Percentiles rank a stretch among this genome's conserved stretches.
These are phyloP conservation scores for Mormyrus lacerda DNA, from an alignment of 2,113 vertebrate species.

Conservation along the genomic window DNA sequence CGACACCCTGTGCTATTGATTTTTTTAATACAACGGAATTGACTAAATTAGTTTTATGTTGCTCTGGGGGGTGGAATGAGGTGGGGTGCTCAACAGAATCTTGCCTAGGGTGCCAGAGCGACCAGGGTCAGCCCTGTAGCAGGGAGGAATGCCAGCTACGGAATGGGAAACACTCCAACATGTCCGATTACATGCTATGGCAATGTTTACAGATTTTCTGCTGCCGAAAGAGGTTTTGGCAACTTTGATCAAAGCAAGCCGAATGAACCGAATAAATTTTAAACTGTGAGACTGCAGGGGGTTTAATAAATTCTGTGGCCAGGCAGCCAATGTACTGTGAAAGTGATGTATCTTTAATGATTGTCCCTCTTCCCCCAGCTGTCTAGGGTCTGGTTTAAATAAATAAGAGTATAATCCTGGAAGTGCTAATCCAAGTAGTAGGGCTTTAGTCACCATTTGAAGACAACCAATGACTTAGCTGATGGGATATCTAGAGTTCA, in stretches of 20 bases:
- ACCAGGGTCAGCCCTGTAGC: neutral
- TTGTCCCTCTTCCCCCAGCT: neutral
- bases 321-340: neutral
- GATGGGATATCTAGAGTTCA: too few species aligned
- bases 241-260: neutral
- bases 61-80: neutral
- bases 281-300: neutral
- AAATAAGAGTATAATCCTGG: too few species aligned
- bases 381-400: neutral
- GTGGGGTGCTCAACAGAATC: neutral
- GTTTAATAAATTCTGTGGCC: neutral
- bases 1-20: neutral
- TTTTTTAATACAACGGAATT: neutral
- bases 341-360: neutral
- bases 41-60: neutral
- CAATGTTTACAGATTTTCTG: neutral
- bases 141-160: neutral
- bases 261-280: neutral
- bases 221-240: neutral
- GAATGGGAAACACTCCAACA: neutral
- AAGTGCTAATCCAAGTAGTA: too few species aligned
- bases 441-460: too few species aligned
- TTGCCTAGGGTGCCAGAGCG: neutral
- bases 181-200: neutral
- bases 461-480: too few species aligned